Evolutionary conservation across 1,140 invertebrate genomes (phyloP), one percentile per base, ranked within the genome.

Genomic region (Dendrolimus punctatus): DNA sequence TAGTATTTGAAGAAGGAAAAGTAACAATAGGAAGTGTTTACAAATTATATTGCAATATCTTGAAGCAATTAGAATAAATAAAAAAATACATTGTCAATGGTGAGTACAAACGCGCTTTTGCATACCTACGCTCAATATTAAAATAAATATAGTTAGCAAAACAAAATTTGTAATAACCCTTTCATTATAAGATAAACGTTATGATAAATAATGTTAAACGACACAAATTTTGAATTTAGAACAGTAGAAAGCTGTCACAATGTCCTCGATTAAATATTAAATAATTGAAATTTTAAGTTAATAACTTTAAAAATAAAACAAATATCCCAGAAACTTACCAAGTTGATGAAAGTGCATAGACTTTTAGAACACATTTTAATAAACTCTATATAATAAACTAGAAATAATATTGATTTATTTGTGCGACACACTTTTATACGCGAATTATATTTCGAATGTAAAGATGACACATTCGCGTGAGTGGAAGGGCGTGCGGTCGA

Each of bases 401-500:
- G 5, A 66, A 66, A 57, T 50, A 66, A 70, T 60, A 53, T 57
- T 57, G 57, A 63, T 49, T 64, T 55, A 66, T 60, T 64, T 57
- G 53, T 66, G 64, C 62, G 60, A 49, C 68, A 73, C 78, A 80
- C 68, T 76, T 73, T 73, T 68, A 73, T 66, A 74, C 72, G 73
- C 77, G 66, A 80, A 78, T 64, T 71, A 66, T 75, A 57, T 58
- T 74, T 51, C 70, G 65, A 80, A 68, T 76, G 67, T 77, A 65
- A 76, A 72, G 70, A 78, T 75, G 63, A 74, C 66, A 82, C 82
- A 85, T 85, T 85, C 80, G 79, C 79, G 73, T 66, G 69, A 72
- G 46, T 71, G 62, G 70, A 78, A 83, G 82, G 82, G 82, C 82
- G 80, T 82, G 82, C 82, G 77, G 64, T 82, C 82, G 78, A 74